Conservation (phyloP, 2,113 vertebrate genomes). For the Peromyscus leucopus region DNA sequence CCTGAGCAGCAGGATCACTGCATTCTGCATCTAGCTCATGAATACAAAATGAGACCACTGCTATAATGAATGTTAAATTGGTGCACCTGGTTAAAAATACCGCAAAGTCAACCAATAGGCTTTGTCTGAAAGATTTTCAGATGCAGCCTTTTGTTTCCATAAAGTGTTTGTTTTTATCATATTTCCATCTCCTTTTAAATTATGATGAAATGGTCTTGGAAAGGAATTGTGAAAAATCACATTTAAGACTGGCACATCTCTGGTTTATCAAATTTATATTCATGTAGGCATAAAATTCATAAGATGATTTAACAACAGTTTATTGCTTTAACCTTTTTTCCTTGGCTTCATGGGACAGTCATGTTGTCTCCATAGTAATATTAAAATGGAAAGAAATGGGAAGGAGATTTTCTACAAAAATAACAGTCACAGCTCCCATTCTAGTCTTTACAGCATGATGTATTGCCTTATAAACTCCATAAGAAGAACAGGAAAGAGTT, state of each 20-base stretch:
- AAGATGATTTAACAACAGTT: background rate
- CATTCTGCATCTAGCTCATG: background rate
- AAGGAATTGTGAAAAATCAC: background rate
- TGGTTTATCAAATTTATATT: conserved; percentile 55
- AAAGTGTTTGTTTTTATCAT: background rate
- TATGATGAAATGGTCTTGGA: background rate
- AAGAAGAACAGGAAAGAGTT: background rate
- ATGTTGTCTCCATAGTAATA: background rate
- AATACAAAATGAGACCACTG: conserved; percentile 17
- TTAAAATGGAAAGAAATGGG: background rate
- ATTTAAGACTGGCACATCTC: background rate
- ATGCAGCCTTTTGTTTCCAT: conserved; percentile 36
- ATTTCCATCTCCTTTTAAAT: conserved; percentile 45
- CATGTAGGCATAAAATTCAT: conserved; percentile 24
- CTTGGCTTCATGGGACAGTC: background rate
- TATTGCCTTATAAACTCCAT: fast-evolving
- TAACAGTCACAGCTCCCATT: background rate
- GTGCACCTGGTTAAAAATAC: background rate
- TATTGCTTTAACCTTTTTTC: background rate
- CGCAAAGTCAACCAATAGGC: background rate
- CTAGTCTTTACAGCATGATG: background rate
- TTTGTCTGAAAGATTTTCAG: conserved; percentile 18
- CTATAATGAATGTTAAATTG: background rate
- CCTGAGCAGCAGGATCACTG: conserved; percentile 1
- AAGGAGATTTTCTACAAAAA: conserved; percentile 7